Evolutionary conservation across 2,888 invertebrate genomes (phyloP).

Genomic region (Nudaria mundana): DNA sequence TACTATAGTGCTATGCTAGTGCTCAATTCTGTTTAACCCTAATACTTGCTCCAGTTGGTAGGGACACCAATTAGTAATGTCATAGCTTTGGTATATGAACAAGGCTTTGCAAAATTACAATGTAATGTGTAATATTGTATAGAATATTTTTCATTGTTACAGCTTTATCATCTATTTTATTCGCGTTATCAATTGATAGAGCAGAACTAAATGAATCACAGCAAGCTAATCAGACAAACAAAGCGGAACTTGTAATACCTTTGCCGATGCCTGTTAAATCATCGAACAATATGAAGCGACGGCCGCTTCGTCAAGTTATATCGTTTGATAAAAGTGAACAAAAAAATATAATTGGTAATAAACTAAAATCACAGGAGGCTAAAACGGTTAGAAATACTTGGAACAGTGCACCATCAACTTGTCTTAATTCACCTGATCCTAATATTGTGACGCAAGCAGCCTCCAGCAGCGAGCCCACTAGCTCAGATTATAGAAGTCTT

Average conservation of each 20-base stretch:
- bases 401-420: constrained; percentile 83
- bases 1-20: too few relatives aligned
- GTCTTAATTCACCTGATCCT: constrained; percentile 82
- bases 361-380: constrained; percentile 34
- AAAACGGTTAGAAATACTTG: constrained; percentile 51
- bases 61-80: too few relatives aligned
- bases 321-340: constrained; percentile 73
- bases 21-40: too few relatives aligned
- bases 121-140: too few relatives aligned
- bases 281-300: constrained; percentile 60
- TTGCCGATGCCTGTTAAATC: constrained; percentile 83
- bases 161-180: constrained; percentile 94
- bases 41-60: too few relatives aligned
- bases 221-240: constrained; percentile 67
- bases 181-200: constrained; percentile 95
- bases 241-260: constrained; percentile 86
- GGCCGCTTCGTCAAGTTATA: constrained; percentile 72
- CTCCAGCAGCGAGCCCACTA: constrained; percentile 69
- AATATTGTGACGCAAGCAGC: constrained; percentile 51
- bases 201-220: constrained; percentile 86
- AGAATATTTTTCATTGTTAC: constrained; percentile 41
- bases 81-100: too few relatives aligned
- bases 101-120: too few relatives aligned
- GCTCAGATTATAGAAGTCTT: constrained; percentile 64
- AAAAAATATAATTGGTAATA: constrained; percentile 33